Percentiles rank a stretch among this genome's conserved stretches.
phyloP scores from a whole-genome alignment of 2,888 invertebrate genomes.

The Drosophila monieri region DNA sequence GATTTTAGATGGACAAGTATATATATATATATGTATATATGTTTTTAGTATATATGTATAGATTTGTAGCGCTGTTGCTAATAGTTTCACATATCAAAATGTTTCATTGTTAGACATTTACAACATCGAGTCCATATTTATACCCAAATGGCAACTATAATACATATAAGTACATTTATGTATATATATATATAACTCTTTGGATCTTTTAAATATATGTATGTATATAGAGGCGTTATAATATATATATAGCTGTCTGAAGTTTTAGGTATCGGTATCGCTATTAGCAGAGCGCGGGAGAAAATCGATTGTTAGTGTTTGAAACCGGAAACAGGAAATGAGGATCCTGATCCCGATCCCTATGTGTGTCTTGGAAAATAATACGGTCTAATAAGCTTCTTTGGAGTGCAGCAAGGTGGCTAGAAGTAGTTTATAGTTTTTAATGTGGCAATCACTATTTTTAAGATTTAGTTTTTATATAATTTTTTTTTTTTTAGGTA shows the following conservation, averaged over 20 bases:
- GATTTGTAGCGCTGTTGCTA: constrained; percentile 62
- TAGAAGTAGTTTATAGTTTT: constrained; percentile 30
- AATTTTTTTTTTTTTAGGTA: constrained; percentile 56
- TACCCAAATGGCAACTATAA: constrained; percentile 64
- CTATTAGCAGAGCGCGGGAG: constrained; percentile 17
- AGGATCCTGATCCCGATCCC: constrained; percentile 18
- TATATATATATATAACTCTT: constrained; percentile 46
- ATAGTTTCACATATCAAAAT: constrained; percentile 62
- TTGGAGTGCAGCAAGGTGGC: constrained; percentile 51
- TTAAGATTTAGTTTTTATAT: constrained; percentile 10
- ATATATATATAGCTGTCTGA: constrained; percentile 26
- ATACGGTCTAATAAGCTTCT: constrained; percentile 57
- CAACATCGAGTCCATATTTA: constrained; percentile 54
- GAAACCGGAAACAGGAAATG: constrained; percentile 3
- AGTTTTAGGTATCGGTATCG: constrained; percentile 17
- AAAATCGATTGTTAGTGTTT: constrained; percentile 3
- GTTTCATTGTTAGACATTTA: constrained; percentile 58
- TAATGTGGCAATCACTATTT: constrained; percentile 11
- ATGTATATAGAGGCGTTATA: constrained; percentile 25
- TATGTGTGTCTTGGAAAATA: constrained; percentile 18
- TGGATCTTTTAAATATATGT: constrained; percentile 30
- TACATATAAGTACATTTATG: constrained; percentile 54
- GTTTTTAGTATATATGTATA: constrained; percentile 54
- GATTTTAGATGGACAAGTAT: constrained; percentile 40
- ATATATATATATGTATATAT: constrained; percentile 35